phyloP scores from a whole-genome alignment of 2,797 vertebrate species.

The Gila robusta region DNA sequence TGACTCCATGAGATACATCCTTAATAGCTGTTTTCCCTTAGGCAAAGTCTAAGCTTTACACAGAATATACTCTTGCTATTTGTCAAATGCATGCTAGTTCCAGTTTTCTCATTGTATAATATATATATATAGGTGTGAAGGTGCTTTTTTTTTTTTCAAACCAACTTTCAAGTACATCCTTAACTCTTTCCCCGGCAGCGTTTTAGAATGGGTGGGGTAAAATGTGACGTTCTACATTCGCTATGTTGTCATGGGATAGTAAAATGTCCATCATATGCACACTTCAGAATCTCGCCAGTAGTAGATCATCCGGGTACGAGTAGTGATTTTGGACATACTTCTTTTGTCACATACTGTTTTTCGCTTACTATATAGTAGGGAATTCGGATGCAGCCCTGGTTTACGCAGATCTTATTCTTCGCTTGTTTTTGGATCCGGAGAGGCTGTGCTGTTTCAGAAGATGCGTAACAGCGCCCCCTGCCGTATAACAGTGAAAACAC shows the following conservation, averaged over 20 bases:
- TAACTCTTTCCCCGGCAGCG: not conserved
- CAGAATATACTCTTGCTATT: not conserved
- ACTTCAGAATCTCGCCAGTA: no score
- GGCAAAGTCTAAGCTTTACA: slow-evolving; percentile 1
- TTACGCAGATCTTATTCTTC: not conserved
- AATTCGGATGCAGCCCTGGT: not conserved
- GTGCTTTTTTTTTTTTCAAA: not conserved
- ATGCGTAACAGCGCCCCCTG: not conserved
- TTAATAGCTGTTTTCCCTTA: not conserved
- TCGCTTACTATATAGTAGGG: not conserved
- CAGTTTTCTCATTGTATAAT: not conserved
- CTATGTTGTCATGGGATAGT: no score
- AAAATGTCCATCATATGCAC: no score
- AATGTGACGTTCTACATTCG: no score
- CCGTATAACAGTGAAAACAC: not conserved
- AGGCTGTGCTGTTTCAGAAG: no score
- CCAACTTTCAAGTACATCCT: not conserved
- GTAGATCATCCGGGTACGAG: no score
- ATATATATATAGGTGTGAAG: not conserved
- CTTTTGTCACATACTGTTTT: not conserved
- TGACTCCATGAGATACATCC: not conserved
- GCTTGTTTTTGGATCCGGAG: no score
- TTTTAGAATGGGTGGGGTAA: not conserved
- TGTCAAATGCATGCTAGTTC: not conserved
- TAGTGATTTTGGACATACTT: no score